Conservation (phyloP, 2,113 vertebrate genomes). For the Gracilinanus agilis region DNA sequence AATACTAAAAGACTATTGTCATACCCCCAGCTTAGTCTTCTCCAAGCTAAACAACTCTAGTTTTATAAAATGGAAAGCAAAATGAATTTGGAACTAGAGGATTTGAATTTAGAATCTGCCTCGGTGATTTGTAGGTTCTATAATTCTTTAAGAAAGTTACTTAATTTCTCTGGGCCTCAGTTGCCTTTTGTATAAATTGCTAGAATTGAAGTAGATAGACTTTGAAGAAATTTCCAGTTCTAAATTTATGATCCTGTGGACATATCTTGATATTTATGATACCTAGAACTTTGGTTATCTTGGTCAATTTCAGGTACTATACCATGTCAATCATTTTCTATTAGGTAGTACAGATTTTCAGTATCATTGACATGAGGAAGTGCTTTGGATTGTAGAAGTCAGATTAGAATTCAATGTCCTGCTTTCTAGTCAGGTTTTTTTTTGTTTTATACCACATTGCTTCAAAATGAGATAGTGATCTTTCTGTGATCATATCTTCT, state of each 20-base stretch:
- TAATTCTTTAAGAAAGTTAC: background rate
- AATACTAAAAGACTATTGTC: background rate
- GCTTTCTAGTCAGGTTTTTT: background rate
- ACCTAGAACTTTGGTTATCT: background rate
- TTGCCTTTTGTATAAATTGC: constrained; percentile 11
- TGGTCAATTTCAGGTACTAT: background rate
- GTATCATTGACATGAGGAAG: too few relatives aligned
- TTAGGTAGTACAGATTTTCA: too few relatives aligned
- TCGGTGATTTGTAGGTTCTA: background rate
- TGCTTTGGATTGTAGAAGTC: too few relatives aligned
- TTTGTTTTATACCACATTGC: background rate
- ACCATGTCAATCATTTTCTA: background rate
- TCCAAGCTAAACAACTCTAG: background rate
- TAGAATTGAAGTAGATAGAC: background rate
- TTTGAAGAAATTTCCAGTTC: background rate
- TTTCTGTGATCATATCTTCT: background rate
- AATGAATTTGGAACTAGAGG: background rate
- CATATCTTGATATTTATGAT: background rate
- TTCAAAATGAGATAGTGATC: background rate
- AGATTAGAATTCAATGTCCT: background rate
- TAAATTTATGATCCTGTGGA: background rate
- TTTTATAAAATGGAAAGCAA: background rate
- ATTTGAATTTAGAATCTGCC: background rate
- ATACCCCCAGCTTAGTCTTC: background rate
- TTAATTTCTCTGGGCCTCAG: background rate